These are phyloP conservation scores for Galemys pyrenaicus DNA, from an alignment of 2,113 vertebrate species.

Conservation along the genomic window DNA sequence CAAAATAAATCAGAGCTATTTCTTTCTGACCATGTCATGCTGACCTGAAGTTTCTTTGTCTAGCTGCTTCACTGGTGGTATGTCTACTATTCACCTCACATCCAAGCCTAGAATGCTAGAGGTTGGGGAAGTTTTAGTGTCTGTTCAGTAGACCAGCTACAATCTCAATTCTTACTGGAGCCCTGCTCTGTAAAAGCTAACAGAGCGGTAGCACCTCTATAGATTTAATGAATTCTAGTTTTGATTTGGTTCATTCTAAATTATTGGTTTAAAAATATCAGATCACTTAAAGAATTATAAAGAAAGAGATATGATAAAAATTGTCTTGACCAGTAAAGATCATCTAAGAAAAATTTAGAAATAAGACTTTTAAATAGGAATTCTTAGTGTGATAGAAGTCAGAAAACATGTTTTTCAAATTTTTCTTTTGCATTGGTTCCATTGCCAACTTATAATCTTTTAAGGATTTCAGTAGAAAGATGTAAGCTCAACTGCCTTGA, in stretches of 20 bases:
- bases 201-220: not conserved
- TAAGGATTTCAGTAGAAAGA: not conserved
- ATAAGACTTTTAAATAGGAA: not conserved
- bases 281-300: not conserved
- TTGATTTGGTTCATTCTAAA: not conserved
- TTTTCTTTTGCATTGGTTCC: not conserved
- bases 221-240: not conserved
- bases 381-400: slow-evolving; percentile 4
- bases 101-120: not conserved
- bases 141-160: accelerated
- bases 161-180: not conserved
- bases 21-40: not conserved
- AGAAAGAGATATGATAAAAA: not conserved
- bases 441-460: not conserved
- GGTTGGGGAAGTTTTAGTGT: accelerated
- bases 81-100: not conserved
- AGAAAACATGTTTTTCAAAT: not conserved
- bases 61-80: not conserved
- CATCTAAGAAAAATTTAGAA: slow-evolving; percentile 26
- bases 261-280: not conserved
- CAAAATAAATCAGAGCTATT: not conserved
- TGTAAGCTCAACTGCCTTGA: not conserved
- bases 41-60: not conserved
- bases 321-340: not conserved
- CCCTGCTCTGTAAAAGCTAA: not conserved